Evolutionary conservation across 2,797 vertebrate species (phyloP), one percentile per base, ranked within the genome.

Genomic region (Notamacropus eugenii): DNA sequence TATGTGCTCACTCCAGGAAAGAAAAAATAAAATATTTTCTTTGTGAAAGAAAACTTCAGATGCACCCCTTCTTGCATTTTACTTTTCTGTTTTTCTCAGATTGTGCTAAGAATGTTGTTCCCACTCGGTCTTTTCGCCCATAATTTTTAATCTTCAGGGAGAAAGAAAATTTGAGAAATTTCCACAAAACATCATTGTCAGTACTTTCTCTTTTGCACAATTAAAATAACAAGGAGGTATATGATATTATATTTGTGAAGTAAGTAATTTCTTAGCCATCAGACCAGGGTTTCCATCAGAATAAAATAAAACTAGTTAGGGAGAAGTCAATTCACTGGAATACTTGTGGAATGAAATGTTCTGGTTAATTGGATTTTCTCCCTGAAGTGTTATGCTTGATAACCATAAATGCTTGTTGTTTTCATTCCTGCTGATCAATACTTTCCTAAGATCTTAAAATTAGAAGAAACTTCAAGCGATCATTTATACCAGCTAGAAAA

Each of bases 81-180:
- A 11, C 22, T 82, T 82, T 46, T 82, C 67, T 12, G 9, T 54
- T 55, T 54, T 55, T 97, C 34, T 62, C 95, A 91, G 40, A 3
- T 91, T 59, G 40, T 82, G 54, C 13, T 92, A 55, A 92, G 16
- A 92, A 40, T 67, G 96, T 93, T 58, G 0, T 67, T 67, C 13
- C 74, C 93, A 1, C 93, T 91, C 55, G 40, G 90, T 8, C 54
- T 91, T 12, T 55, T 74, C 92, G 91, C 54, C 87, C 91, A 12
- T 12, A 59, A 92, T 55, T 92, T 96, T 96, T 67, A 91, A 74
- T 2, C 92, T 95, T 96, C 57, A 87, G 92, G 55, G 74, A 93
- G 28, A 91, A 90, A 91, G 28, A 59, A 95, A 95, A 90, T 82
- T 58, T 56, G 95, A 93, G 14, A 92, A 93, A 19, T 91, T 91